Base-by-base conservation (phyloP, 2,113 vertebrate species). In the Panthera leo region DNA sequence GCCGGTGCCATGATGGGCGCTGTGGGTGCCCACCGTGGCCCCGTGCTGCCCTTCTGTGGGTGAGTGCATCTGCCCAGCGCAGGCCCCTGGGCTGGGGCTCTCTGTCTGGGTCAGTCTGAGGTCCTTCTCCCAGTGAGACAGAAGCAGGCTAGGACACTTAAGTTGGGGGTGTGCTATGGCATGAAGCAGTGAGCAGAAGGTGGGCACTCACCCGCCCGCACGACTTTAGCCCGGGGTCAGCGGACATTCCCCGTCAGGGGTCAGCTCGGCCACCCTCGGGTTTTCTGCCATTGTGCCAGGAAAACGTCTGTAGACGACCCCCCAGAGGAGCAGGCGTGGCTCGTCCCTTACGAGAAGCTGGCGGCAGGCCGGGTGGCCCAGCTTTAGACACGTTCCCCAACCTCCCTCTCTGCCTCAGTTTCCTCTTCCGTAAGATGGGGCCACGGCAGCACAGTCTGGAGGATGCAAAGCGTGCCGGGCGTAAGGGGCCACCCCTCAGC, bases 271-370 rank as follows among this genome's bases (percentile, higher is more conserved):
- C 1, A 15, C 93, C 3, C 0, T 12, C 5, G 1, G 55, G 45
- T 8, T 45, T 45, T 45, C 45, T 45, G 45, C 45, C 45, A 45
- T 8, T 8, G 45, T 45, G 45, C 1, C 45, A 7, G 7, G 36
- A 3, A 15, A 55, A 18, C 2, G 1, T 0, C 91, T 9, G 7
- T 5, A n/a, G 25, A 42, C 3, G 5, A 31, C 9, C 4, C 10
- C 1, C 2, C 9, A 42, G 4, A 2, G 13, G 2, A 45, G 11
- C 63, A 39, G 76, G 19, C 1, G 0, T 0, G 1, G 55, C 42
- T 18, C 23, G 53, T 15, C 19, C 39, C 70, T 13, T 9, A 2
- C 16, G 71, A 13, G 14, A 27, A n/a, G 45, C 85, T 76, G 87
- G 58, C 2, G 39, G 65, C 25, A 0, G 15, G 2, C n/a, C 0